Percentiles rank a stretch among this genome's conserved stretches.
Conservation (phyloP, 2,113 vertebrate species). For the Jacana jacana region DNA sequence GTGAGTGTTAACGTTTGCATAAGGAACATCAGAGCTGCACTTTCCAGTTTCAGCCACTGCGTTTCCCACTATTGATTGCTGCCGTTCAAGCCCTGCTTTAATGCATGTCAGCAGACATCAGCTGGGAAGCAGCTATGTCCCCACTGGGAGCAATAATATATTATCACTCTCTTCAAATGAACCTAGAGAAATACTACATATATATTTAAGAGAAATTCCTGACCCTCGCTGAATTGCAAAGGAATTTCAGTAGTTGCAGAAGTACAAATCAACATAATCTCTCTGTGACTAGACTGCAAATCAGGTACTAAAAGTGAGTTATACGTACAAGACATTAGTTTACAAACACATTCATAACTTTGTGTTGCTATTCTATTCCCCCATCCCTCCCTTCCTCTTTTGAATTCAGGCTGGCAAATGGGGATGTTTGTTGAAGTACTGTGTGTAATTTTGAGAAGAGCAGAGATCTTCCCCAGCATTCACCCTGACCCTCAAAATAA, state of each 20-base stretch:
- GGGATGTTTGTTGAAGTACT: neutral
- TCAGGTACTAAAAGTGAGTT: neutral
- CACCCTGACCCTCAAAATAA: neutral
- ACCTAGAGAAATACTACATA: neutral
- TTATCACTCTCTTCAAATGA: conserved; percentile 15
- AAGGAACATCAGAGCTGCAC: conserved; percentile 5
- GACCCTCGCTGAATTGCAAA: neutral
- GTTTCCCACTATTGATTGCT: conserved; percentile 8
- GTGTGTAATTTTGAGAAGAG: neutral
- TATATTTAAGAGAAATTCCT: neutral
- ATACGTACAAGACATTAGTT: neutral
- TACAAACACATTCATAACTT: neutral
- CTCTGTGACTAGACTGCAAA: neutral
- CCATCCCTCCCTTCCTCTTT: neutral
- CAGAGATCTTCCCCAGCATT: neutral
- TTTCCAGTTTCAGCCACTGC: neutral
- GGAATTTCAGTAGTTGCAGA: neutral
- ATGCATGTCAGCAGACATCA: conserved; percentile 17
- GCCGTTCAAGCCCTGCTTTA: neutral
- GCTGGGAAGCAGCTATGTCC: neutral
- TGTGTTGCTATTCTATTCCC: neutral
- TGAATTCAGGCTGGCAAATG: neutral
- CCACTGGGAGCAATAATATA: conserved; percentile 29
- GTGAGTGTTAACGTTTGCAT: neutral
- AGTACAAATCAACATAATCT: neutral